A percentile compares a stretch with the other conserved stretches of the same genome.
phyloP scores from a whole-genome alignment of 2,113 vertebrate species.

The Ictalurus punctatus region DNA sequence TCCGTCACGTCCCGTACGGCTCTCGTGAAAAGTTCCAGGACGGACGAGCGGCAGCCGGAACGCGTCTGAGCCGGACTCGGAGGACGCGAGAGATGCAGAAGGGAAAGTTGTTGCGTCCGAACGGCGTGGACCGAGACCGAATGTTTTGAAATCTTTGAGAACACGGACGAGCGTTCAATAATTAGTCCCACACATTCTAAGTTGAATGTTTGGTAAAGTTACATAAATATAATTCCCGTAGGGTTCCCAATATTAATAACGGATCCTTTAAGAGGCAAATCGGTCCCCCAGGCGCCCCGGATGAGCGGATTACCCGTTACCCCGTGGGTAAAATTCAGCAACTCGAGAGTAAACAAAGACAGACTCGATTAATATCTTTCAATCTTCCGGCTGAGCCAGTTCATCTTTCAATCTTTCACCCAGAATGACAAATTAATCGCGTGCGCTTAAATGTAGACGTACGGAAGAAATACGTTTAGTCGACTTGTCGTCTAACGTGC shows the following conservation, averaged over 20 bases:
- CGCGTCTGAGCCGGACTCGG: neutral
- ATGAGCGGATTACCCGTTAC: neutral
- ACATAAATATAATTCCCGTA: neutral
- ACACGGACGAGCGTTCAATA: no score
- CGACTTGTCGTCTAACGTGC: no score
- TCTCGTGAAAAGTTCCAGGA: neutral
- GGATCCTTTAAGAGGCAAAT: neutral
- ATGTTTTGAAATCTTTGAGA: neutral
- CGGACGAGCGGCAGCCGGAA: neutral
- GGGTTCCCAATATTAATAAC: neutral
- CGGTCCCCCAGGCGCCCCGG: neutral
- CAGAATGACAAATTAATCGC: neutral
- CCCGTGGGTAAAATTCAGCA: neutral
- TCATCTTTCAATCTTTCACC: neutral
- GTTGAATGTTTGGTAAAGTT: no score
- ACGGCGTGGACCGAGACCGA: neutral
- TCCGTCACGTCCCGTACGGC: neutral
- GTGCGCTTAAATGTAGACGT: neutral
- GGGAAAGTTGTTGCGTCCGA: neutral
- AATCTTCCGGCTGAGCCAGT: neutral
- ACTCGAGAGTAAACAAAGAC: neutral
- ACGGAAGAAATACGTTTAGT: no score
- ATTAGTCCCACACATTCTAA: neutral
- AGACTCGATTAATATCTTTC: neutral
- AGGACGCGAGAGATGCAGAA: neutral